phyloP scores from a whole-genome alignment of 2,888 invertebrate species.

The Melanophora roralis region DNA sequence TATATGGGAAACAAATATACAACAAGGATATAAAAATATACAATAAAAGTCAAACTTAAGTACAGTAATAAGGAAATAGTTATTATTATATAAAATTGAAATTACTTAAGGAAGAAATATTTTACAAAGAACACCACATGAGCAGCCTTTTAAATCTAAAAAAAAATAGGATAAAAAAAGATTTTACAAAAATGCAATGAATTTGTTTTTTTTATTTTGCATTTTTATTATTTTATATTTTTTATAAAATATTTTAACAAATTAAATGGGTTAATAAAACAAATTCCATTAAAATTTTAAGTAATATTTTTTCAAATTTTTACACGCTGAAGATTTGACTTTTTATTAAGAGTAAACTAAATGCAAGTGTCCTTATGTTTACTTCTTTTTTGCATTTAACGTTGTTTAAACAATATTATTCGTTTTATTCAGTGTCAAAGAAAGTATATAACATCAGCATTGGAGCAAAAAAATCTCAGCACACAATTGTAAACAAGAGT shows the following conservation, averaged over 20 bases:
- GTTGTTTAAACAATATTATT: not conserved
- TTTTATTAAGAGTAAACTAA: constrained; percentile 37
- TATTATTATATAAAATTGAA: constrained; percentile 43
- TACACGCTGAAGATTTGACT: too few species aligned
- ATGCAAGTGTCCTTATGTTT: not conserved
- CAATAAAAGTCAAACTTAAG: constrained; percentile 50
- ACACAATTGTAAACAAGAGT: constrained; percentile 23
- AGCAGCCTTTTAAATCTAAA: not conserved
- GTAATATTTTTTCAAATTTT: too few species aligned
- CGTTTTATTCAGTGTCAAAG: constrained; percentile 6
- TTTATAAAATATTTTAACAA: too few species aligned
- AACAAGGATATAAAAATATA: constrained; percentile 50
- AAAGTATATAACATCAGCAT: constrained; percentile 11
- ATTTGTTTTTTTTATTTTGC: too few species aligned
- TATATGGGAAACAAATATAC: constrained; percentile 17
- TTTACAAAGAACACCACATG: not conserved
- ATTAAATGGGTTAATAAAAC: too few species aligned
- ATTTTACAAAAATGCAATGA: not conserved
- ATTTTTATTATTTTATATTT: too few species aligned
- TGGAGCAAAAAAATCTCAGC: constrained; percentile 10
- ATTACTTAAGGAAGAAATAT: constrained; percentile 32
- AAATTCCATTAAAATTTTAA: too few species aligned
- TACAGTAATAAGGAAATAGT: constrained; percentile 55
- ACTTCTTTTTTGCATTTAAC: constrained; percentile 7
- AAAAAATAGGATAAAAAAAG: not conserved